Percentiles rank a stretch among this genome's conserved stretches.
phyloP scores from a whole-genome alignment of 2,113 vertebrate species.

The Cairina moschata region DNA sequence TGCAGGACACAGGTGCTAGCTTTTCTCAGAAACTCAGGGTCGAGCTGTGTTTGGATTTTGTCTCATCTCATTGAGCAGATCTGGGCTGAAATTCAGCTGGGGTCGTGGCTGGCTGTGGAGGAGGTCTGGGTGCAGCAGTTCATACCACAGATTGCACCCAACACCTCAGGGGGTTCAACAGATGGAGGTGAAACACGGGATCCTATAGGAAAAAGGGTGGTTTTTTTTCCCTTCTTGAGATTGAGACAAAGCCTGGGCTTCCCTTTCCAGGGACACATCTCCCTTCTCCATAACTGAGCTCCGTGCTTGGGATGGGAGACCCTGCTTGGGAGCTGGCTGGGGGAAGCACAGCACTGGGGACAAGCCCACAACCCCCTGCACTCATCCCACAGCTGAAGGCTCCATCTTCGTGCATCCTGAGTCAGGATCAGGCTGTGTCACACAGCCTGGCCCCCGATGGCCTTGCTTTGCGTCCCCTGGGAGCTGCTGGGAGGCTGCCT shows the following conservation, averaged over 20 bases:
- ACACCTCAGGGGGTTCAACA: background rate
- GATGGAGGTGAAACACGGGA: background rate
- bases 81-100: background rate
- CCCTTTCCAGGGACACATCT: background rate
- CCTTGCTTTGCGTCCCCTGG: background rate
- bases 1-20: background rate
- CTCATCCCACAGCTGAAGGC: background rate
- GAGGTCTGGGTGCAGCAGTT: background rate
- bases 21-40: background rate
- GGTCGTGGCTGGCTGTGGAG: background rate
- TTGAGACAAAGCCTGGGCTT: background rate
- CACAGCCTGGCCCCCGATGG: background rate
- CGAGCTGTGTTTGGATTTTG: background rate
- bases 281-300: background rate
- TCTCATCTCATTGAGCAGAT: too few relatives aligned
- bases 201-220: background rate
- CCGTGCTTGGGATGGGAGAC: background rate
- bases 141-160: background rate
- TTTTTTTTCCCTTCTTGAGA: background rate
- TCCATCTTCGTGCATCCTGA: background rate
- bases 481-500: slow-evolving; percentile 39
- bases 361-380: background rate
- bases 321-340: background rate
- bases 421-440: background rate
- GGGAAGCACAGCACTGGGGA: background rate